Conservation (phyloP, 2,797 vertebrate genomes). For the Eulemur mongoz region DNA sequence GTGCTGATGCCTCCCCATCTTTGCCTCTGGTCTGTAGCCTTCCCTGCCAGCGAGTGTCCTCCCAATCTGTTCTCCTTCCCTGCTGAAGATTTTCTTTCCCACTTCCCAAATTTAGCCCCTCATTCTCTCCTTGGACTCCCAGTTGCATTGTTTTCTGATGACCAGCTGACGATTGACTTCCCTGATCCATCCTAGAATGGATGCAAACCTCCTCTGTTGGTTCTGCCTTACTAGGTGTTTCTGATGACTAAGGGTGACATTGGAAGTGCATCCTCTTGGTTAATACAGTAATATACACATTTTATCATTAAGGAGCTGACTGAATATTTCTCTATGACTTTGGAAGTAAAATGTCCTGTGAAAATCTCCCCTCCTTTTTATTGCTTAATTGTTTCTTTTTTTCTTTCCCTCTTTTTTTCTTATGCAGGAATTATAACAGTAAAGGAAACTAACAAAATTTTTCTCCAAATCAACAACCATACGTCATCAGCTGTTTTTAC, state of each 20-base stretch:
- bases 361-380: background rate
- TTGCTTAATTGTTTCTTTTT: background rate
- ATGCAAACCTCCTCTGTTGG: background rate
- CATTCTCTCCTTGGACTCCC: background rate
- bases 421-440: background rate
- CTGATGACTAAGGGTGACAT: background rate
- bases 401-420: background rate
- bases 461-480: background rate
- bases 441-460: conserved; percentile 14
- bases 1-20: background rate
- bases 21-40: background rate
- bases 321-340: conserved; percentile 18
- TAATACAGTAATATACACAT: background rate
- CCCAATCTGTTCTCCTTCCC: background rate
- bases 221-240: background rate
- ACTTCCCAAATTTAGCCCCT: background rate
- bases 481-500: background rate
- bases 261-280: background rate
- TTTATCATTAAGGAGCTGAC: background rate
- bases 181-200: background rate
- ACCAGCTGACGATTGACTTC: background rate
- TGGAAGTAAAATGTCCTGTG: background rate
- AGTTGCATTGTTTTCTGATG: background rate
- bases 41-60: background rate
- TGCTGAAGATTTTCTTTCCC: background rate